phyloP scores from a whole-genome alignment of 2,113 vertebrate genomes.

The Morone saxatilis region DNA sequence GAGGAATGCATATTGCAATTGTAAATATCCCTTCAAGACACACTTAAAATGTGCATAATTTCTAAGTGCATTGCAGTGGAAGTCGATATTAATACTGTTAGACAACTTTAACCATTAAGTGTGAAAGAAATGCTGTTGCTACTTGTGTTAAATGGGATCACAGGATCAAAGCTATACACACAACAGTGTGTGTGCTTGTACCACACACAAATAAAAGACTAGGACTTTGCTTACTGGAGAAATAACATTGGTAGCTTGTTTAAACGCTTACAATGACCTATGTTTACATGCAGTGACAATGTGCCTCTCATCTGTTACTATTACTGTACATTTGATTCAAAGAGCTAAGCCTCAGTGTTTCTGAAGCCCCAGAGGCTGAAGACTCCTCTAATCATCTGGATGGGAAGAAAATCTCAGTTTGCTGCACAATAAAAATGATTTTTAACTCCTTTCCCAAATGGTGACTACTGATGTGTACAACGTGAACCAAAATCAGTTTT shows the following conservation, averaged over 20 bases:
- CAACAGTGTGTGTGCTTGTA: background rate
- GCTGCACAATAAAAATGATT: background rate
- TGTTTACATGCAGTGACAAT: background rate
- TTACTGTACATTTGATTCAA: background rate
- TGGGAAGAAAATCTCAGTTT: accelerated
- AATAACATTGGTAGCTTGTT: conserved; percentile 4
- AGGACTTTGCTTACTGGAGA: background rate
- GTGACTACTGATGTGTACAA: background rate
- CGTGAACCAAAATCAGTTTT: background rate
- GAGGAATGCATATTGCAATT: conserved; percentile 20
- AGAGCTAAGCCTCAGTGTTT: background rate
- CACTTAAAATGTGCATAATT: conserved; percentile 25
- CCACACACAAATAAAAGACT: background rate
- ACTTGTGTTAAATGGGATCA: conserved; percentile 55
- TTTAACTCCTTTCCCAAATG: background rate
- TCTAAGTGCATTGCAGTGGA: background rate
- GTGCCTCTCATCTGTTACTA: conserved; percentile 5
- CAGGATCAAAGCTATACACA: conserved; percentile 21
- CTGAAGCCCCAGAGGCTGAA: background rate
- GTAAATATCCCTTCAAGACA: conserved; percentile 34
- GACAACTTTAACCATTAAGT: background rate
- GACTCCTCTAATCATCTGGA: background rate
- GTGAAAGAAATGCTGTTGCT: conserved; percentile 25
- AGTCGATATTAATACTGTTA: conserved; percentile 19
- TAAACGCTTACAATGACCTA: background rate